Percentiles rank a stretch among this genome's conserved stretches.
Conservation (phyloP, 2,888 invertebrate genomes). For the Lampropteryx suffumata region DNA sequence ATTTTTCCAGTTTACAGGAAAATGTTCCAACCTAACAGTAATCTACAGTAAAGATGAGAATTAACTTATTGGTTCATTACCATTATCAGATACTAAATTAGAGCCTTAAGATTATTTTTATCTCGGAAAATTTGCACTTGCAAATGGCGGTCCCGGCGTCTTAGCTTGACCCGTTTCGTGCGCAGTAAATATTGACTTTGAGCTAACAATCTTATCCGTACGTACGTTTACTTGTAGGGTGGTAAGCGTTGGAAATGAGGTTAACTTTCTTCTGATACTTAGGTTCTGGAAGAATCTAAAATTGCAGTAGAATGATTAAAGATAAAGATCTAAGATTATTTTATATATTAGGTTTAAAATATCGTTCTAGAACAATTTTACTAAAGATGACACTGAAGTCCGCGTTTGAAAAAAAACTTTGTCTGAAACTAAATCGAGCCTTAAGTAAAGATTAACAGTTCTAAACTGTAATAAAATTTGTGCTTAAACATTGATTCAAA, state of each 20-base stretch:
- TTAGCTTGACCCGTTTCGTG: constrained; percentile 70
- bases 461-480: no score
- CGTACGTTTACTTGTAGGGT: constrained; percentile 61
- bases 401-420: no score
- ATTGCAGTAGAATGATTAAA: no score
- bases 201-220: constrained; percentile 74
- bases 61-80: constrained; percentile 28
- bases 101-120: constrained; percentile 74
- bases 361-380: no score
- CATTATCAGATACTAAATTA: constrained; percentile 70
- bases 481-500: no score
- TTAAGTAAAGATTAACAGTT: no score
- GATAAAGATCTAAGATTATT: no score
- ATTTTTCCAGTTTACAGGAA: background rate
- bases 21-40: background rate
- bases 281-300: no score
- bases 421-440: no score
- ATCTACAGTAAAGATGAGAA: constrained; percentile 12
- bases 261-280: constrained; percentile 9
- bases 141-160: constrained; percentile 68
- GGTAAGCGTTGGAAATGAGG: constrained; percentile 21
- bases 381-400: no score
- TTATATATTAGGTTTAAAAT: no score
- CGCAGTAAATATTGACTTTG: constrained; percentile 72
- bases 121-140: constrained; percentile 77